Evolutionary conservation across 2,113 vertebrate genomes (phyloP).

Genomic region (Bolborhynchus lineola): DNA sequence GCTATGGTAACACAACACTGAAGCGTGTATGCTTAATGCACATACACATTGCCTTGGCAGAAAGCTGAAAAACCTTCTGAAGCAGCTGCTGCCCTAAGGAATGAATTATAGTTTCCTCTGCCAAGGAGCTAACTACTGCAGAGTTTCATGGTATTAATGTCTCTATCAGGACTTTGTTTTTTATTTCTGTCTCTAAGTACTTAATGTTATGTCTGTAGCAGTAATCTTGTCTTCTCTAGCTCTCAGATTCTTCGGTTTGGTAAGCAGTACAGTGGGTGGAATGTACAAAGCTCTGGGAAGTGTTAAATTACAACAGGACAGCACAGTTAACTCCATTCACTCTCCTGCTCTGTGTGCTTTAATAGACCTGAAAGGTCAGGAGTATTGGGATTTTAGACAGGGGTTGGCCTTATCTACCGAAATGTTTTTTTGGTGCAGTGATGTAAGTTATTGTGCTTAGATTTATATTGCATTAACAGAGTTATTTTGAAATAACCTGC

Average conservation of each 20-base stretch:
- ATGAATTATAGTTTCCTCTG: background rate
- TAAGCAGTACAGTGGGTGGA: background rate
- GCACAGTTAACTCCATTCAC: background rate
- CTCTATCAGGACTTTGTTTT: background rate
- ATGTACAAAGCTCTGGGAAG: background rate
- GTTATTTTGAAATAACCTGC: background rate
- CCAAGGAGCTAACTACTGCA: background rate
- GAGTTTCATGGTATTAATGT: background rate
- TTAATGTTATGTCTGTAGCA: background rate
- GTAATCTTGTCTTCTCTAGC: background rate
- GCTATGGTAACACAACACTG: conserved; percentile 48
- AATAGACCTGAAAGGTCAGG: background rate
- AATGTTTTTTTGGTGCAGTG: background rate
- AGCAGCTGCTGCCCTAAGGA: conserved; percentile 1
- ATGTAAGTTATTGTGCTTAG: background rate
- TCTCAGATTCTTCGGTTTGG: conserved; percentile 14
- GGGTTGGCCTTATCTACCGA: background rate
- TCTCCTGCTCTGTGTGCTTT: background rate
- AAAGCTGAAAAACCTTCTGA: background rate
- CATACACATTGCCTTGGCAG: background rate
- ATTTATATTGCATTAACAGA: background rate
- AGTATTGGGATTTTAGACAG: background rate
- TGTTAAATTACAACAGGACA: background rate
- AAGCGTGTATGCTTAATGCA: background rate
- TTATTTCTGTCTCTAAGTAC: background rate